Evolutionary conservation across 2,888 invertebrate genomes (phyloP).

Genomic region (Apeira syringaria): DNA sequence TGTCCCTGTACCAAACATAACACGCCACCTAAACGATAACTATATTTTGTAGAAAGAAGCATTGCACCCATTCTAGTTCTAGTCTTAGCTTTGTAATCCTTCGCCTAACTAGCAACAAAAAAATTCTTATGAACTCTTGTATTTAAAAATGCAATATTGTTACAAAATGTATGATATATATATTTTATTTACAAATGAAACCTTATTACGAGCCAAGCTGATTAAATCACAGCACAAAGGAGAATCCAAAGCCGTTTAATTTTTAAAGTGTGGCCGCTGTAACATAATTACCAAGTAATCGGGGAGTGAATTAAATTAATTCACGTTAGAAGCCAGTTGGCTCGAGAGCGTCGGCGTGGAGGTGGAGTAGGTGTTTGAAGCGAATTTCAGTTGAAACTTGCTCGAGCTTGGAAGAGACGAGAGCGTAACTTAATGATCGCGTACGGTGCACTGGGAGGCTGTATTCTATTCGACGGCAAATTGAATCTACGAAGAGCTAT

Average conservation of each 20-base stretch:
- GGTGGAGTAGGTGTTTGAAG: constrained; percentile 49
- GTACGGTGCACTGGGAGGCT: constrained; percentile 67
- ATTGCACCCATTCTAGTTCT: too few relatives aligned
- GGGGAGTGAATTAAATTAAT: constrained; percentile 43
- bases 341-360: constrained; percentile 30
- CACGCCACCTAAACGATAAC: constrained; percentile 24
- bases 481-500: constrained; percentile 80
- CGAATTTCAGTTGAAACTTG: constrained; percentile 52
- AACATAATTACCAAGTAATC: constrained; percentile 35
- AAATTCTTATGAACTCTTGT: too few relatives aligned
- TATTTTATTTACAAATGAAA: neutral
- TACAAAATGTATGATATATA: too few relatives aligned
- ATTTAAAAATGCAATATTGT: too few relatives aligned
- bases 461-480: constrained; percentile 75
- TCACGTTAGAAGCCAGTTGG: constrained; percentile 43
- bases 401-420: constrained; percentile 45
- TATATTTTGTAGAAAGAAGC: neutral
- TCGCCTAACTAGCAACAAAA: too few relatives aligned
- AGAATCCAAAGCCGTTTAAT: constrained; percentile 17
- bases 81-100: too few relatives aligned
- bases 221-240: neutral
- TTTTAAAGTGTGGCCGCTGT: constrained; percentile 32
- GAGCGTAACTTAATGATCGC: constrained; percentile 75
- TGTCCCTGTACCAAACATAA: constrained; percentile 42
- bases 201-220: constrained; percentile 4